A percentile compares a stretch with the other conserved stretches of the same genome.
These are phyloP conservation scores for Acanthaster planci DNA, from an alignment of 35 echinoderm and acorn worm species.

Conservation along the genomic window DNA sequence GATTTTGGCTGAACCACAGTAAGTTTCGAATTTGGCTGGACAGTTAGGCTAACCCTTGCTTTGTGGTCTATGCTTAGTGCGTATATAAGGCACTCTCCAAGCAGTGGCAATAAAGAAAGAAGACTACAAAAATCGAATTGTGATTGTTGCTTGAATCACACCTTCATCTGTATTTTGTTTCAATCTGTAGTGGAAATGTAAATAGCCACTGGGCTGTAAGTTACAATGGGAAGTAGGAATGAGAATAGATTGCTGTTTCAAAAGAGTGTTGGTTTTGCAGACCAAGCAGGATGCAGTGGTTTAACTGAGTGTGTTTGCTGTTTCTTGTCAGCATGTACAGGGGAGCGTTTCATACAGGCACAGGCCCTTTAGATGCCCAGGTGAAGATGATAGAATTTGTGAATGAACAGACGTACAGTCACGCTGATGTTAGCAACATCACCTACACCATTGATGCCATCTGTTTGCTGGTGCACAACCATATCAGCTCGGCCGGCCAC, in stretches of 20 bases:
- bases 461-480: slow-evolving; percentile 57
- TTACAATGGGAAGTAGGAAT: too few species aligned
- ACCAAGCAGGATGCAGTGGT: too few species aligned
- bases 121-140: too few species aligned
- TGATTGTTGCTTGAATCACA: too few species aligned
- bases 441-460: slow-evolving; percentile 64
- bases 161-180: too few species aligned
- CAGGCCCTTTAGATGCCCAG: slow-evolving; percentile 94
- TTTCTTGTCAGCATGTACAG: slow-evolving; percentile 49
- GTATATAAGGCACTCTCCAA: too few species aligned
- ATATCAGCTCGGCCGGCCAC: slow-evolving; percentile 50
- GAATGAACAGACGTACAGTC: slow-evolving; percentile 68
- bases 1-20: slow-evolving; percentile 76
- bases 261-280: too few species aligned
- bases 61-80: not conserved
- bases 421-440: slow-evolving; percentile 55
- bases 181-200: too few species aligned
- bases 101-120: too few species aligned
- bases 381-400: slow-evolving; percentile 77
- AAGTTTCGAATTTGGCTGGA: not conserved
- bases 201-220: too few species aligned
- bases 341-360: slow-evolving; percentile 75
- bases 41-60: not conserved
- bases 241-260: too few species aligned
- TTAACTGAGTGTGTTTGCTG: too few species aligned